Conservation (phyloP, 35 echinoderm and acorn worm species). For the Apostichopus californicus region DNA sequence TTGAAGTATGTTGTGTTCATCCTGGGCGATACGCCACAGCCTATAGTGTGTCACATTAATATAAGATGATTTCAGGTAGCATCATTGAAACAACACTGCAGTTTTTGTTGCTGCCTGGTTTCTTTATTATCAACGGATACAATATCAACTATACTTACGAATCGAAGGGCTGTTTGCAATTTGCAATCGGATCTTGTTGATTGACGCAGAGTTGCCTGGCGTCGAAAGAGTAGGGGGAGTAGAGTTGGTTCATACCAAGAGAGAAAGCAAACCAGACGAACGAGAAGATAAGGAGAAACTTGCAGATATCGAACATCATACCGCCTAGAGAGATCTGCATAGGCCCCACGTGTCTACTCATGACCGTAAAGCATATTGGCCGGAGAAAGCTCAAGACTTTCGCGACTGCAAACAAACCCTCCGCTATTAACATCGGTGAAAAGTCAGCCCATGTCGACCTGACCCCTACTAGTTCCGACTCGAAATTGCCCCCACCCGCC, state of each 20-base stretch:
- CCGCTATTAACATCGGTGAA: slow-evolving; percentile 84
- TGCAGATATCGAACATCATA: slow-evolving; percentile 99
- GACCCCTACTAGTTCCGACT: not conserved
- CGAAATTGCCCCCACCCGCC: not conserved
- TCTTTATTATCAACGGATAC: no score
- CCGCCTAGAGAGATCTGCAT: slow-evolving; percentile 98
- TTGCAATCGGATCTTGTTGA: slow-evolving; percentile 49
- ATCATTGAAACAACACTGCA: no score
- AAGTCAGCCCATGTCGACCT: slow-evolving; percentile 68
- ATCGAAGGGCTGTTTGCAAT: slow-evolving; percentile 81
- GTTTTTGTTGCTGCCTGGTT: not conserved
- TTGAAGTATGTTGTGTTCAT: no score
- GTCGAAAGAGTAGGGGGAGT: slow-evolving; percentile 82
- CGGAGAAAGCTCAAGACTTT: slow-evolving; percentile 95
- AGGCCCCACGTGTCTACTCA: slow-evolving; percentile 95
- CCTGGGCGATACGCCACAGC: no score
- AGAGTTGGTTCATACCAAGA: slow-evolving; percentile 96
- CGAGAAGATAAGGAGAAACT: slow-evolving; percentile 97
- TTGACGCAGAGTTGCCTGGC: slow-evolving; percentile 31
- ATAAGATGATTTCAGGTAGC: no score
- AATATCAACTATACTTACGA: slow-evolving; percentile 67
- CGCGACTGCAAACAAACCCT: slow-evolving; percentile 93
- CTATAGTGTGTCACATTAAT: no score
- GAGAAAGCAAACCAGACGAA: slow-evolving; percentile 99
- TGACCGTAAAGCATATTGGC: slow-evolving; percentile 87